Conservation (phyloP, 1,140 invertebrate genomes). For the Ruditapes philippinarum region DNA sequence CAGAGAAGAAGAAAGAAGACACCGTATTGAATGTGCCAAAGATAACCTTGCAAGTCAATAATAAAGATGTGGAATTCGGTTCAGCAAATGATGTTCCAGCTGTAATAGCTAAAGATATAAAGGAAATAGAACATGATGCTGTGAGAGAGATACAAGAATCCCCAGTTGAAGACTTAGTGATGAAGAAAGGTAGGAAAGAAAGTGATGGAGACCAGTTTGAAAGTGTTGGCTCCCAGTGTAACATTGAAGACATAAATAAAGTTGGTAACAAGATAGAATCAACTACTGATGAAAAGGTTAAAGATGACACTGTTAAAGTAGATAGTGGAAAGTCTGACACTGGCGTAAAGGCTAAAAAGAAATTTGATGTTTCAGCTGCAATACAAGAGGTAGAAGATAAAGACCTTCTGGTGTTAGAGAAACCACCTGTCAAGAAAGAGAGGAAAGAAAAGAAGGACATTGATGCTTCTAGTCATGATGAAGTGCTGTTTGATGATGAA, state of each 20-base stretch:
- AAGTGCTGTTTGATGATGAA: constrained; percentile 28
- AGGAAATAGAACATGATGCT: constrained; percentile 37
- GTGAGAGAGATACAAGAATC: background rate
- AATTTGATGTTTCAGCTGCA: constrained; percentile 33
- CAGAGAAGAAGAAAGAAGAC: background rate
- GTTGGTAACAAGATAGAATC: background rate
- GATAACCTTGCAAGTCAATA: background rate
- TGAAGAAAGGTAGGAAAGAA: background rate
- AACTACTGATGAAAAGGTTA: background rate
- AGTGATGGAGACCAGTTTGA: background rate
- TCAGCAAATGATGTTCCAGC: background rate
- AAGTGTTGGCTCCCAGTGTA: constrained; percentile 38
- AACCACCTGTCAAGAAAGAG: background rate
- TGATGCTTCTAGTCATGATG: constrained; percentile 14
- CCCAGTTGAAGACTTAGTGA: background rate
- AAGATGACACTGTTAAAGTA: background rate
- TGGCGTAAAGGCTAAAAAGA: background rate
- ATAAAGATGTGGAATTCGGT: background rate
- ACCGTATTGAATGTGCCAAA: background rate
- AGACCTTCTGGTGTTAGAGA: background rate
- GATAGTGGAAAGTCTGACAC: background rate
- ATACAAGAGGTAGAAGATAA: background rate
- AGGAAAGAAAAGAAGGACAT: constrained; percentile 23
- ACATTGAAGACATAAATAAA: background rate
- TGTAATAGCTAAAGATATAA: constrained; percentile 19